Evolutionary conservation across 2,113 vertebrate species (phyloP).

Genomic region (Prinia subflava): DNA sequence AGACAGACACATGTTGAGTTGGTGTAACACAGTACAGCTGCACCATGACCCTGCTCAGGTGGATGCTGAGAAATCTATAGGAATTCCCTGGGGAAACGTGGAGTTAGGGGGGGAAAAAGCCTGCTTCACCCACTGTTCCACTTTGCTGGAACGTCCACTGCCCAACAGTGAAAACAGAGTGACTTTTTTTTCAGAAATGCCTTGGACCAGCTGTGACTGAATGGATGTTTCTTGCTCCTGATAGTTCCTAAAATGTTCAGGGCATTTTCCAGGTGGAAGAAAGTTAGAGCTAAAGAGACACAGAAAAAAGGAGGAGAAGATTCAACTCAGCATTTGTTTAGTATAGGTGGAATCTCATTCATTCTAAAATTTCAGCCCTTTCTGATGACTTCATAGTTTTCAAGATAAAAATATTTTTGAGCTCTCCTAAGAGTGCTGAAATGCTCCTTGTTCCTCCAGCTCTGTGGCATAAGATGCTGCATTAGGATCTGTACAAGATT

Average conservation of each 20-base stretch:
- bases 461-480: background rate
- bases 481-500: background rate
- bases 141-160: background rate
- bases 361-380: background rate
- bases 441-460: background rate
- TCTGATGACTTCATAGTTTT: background rate
- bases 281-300: background rate
- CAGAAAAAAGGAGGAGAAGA: background rate
- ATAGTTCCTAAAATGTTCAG: background rate
- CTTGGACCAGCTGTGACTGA: background rate
- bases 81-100: background rate
- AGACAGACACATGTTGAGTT: background rate
- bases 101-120: rapidly evolving
- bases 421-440: background rate
- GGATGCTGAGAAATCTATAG: background rate
- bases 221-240: background rate
- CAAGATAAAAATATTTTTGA: background rate
- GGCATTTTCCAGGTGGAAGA: background rate
- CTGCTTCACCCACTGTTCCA: background rate
- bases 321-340: background rate
- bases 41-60: background rate
- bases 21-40: background rate
- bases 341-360: background rate
- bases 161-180: background rate
- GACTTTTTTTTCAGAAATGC: background rate